phyloP scores from a whole-genome alignment of 2,113 vertebrate genomes.

The Synodontis membranacea region DNA sequence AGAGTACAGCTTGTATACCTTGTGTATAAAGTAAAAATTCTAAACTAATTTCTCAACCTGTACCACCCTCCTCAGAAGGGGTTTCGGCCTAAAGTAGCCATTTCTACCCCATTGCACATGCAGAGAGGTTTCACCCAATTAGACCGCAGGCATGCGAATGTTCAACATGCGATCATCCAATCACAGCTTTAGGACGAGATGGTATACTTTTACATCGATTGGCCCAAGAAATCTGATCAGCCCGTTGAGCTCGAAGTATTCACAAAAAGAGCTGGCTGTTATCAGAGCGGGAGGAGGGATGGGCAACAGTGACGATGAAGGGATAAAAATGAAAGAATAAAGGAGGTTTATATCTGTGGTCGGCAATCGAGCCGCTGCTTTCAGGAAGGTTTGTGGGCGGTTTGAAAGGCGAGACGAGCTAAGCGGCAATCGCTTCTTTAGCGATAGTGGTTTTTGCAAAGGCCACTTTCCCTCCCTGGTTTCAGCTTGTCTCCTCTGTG shows the following conservation, averaged over 20 bases:
- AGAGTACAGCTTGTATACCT: not conserved
- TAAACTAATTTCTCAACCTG: not conserved
- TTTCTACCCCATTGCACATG: constrained; percentile 35
- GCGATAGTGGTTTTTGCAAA: constrained; percentile 45
- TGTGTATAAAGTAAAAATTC: not conserved
- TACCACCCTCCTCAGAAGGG: not conserved
- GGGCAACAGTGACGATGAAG: constrained; percentile 12
- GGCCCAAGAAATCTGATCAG: constrained; percentile 31
- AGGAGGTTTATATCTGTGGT: constrained; percentile 48
- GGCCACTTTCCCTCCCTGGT: constrained; percentile 46
- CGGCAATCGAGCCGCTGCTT: constrained; percentile 50
- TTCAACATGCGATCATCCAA: constrained; percentile 31
- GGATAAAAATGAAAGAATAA: constrained; percentile 46
- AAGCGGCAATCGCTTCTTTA: constrained; percentile 42
- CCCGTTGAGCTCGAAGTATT: not conserved
- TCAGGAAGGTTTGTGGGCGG: constrained; percentile 47
- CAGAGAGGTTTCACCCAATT: constrained; percentile 43
- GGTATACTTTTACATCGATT: constrained; percentile 44
- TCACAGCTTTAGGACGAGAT: constrained; percentile 5
- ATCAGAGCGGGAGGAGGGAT: constrained; percentile 4
- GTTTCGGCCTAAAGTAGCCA: constrained; percentile 14
- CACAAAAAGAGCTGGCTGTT: constrained; percentile 18
- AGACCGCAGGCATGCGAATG: constrained; percentile 44
- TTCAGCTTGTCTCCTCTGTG: constrained; percentile 44
- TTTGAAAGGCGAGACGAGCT: constrained; percentile 49